Evolutionary conservation across 1,140 invertebrate genomes (phyloP).

Genomic region (Trachelipus rathkii): DNA sequence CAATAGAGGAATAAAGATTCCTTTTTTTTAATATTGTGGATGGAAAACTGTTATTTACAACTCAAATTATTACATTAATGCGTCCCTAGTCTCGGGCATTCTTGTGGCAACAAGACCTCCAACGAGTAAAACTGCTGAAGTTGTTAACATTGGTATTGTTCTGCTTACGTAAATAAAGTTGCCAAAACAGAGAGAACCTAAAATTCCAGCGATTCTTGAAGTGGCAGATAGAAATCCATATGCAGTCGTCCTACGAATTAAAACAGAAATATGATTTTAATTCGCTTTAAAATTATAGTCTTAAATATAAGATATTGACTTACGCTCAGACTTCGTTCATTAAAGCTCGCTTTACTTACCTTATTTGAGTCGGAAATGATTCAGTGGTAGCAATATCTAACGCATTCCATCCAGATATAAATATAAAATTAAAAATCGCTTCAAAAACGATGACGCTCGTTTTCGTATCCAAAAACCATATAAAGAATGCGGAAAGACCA

Average conservation of each 20-base stretch:
- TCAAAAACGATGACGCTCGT: constrained; percentile 49
- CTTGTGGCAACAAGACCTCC: constrained; percentile 51
- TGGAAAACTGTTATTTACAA: too few species aligned
- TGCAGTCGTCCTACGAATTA: constrained; percentile 53
- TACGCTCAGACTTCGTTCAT: background rate
- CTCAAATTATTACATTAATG: constrained; percentile 43
- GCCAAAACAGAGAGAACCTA: constrained; percentile 54
- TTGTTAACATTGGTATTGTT: constrained; percentile 54
- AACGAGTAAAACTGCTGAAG: constrained; percentile 51
- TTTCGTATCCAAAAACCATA: constrained; percentile 53
- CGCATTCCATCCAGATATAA: constrained; percentile 54
- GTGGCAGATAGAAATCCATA: constrained; percentile 53
- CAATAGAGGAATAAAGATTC: too few species aligned
- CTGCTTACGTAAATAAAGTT: constrained; percentile 52
- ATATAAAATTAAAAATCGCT: constrained; percentile 54
- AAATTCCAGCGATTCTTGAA: constrained; percentile 53
- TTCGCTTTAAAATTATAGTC: background rate
- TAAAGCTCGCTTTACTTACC: constrained; percentile 48
- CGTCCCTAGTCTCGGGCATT: constrained; percentile 52
- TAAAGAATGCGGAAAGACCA: constrained; percentile 53
- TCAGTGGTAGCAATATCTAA: constrained; percentile 55
- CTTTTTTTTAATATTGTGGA: too few species aligned
- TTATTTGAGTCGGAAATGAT: constrained; percentile 55
- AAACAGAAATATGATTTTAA: constrained; percentile 24
- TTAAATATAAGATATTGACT: background rate